phyloP scores from a whole-genome alignment of 2,113 vertebrate genomes.

The Struthio camelus region DNA sequence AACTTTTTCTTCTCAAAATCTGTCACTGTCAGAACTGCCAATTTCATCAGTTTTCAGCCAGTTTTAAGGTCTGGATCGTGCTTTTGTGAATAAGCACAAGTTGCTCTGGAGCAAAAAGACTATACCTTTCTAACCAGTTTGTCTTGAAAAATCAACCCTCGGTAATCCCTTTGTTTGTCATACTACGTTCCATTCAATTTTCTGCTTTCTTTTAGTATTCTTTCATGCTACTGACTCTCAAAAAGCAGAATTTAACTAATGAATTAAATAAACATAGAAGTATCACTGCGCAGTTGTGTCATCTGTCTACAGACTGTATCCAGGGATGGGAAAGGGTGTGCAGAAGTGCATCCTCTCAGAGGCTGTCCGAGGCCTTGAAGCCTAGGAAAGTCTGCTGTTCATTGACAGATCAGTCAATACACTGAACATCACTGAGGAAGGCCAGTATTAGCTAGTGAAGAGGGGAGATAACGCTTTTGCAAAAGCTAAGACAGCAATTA shows the following conservation, averaged over 20 bases:
- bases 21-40: neutral
- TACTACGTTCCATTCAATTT: neutral
- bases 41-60: neutral
- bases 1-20: neutral
- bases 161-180: neutral
- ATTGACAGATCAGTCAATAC: accelerated
- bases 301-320: neutral
- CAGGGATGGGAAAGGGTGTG: accelerated
- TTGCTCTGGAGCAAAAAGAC: neutral
- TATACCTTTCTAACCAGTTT: neutral
- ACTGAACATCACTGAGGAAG: neutral
- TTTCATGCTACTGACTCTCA: neutral
- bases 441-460: neutral
- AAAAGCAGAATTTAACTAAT: neutral
- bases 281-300: neutral
- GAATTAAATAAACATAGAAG: neutral
- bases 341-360: neutral
- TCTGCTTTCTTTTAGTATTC: neutral
- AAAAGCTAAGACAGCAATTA: neutral
- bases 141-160: neutral
- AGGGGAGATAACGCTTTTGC: neutral
- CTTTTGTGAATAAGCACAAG: neutral
- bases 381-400: neutral
- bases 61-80: neutral
- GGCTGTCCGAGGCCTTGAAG: neutral